Evolutionary conservation across 1,140 invertebrate species (phyloP), one percentile per base, ranked within the genome.

Genomic region (Chelonus insularis): DNA sequence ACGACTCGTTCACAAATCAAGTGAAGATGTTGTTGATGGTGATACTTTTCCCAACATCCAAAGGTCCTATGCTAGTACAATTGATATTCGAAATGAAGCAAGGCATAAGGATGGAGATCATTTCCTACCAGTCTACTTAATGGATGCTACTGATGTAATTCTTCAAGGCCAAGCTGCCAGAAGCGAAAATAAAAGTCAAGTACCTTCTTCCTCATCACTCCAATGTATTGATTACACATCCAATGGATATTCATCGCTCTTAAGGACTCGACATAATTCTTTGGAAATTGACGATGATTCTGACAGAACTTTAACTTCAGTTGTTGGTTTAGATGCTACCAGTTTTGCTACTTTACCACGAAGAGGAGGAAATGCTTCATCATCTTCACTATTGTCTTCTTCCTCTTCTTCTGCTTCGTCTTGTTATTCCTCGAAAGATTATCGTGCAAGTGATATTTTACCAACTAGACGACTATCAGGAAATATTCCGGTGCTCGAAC

Each of bases 71-170:
- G 43, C 62, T 11, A 73, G 68, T 55, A 64, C 58, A 2, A 50
- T 65, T 3, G 69, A 77, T 54, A 51, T 77, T 2, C 60, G 70
- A 20, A 18, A 25, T 47, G 20, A 67, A 29, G 8, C 20, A 12
- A 29, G 9, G 7, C 12, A 54, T 16, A 16, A 14, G 1, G 29
- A 32, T 48, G n/a, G 6, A 11, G 14, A 47, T 11, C 14, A 51
- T 18, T 57, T 36, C 2, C 6, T n/a, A 11, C 18, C 60, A 4
- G 16, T 72, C 9, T 66, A 70, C 11, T 4, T 72, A 4, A 56
- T 78, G 43, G 78, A 80, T 57, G 77, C 78, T 0, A 79, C 76
- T 0, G 78, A 80, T 2, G 54, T 79, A 0, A 79, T 79, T n/a
- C 14, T 70, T 2, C 65, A 65, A 3, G 74, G 71, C 0, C 70